A percentile compares a stretch with the other conserved stretches of the same genome.
Evolutionary conservation across 2,113 vertebrate genomes (phyloP).

Genomic region (Coryphaenoides rupestris): DNA sequence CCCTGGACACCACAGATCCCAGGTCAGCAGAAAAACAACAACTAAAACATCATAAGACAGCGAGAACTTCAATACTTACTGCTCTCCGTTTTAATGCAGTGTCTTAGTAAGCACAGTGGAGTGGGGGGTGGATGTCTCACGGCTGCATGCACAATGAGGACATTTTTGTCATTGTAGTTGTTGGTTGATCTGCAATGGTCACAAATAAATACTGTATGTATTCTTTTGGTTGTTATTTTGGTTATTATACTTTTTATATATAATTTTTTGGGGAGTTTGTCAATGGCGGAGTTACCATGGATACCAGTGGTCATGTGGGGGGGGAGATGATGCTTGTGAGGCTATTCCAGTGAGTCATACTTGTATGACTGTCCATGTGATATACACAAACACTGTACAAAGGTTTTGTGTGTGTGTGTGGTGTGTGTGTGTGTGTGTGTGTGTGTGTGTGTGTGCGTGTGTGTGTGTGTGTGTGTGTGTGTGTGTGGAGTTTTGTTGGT

Average conservation of each 20-base stretch:
- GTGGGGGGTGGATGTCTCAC: too few relatives aligned
- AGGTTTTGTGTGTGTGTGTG: neutral
- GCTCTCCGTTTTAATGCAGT: too few relatives aligned
- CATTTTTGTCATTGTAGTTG: too few relatives aligned
- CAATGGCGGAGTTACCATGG: neutral
- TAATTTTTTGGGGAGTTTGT: neutral
- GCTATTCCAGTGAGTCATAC: neutral
- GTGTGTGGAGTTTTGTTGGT: neutral
- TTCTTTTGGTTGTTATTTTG: too few relatives aligned
- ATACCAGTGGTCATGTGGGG: neutral
- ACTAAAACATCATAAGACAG: slow-evolving; percentile 11
- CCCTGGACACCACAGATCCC: slow-evolving; percentile 20
- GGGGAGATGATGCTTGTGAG: too few relatives aligned
- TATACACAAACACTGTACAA: neutral
- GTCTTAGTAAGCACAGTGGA: too few relatives aligned
- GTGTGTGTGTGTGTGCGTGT: neutral
- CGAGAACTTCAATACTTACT: neutral
- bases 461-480: neutral
- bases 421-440: neutral
- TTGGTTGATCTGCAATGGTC: too few relatives aligned
- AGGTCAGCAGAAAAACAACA: slow-evolving; percentile 44
- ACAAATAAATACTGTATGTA: too few relatives aligned
- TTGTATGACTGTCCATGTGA: neutral
- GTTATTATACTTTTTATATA: too few relatives aligned
- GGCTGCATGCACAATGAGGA: too few relatives aligned